Evolutionary conservation across 2,113 vertebrate species (phyloP).

Genomic region (Jacana jacana): DNA sequence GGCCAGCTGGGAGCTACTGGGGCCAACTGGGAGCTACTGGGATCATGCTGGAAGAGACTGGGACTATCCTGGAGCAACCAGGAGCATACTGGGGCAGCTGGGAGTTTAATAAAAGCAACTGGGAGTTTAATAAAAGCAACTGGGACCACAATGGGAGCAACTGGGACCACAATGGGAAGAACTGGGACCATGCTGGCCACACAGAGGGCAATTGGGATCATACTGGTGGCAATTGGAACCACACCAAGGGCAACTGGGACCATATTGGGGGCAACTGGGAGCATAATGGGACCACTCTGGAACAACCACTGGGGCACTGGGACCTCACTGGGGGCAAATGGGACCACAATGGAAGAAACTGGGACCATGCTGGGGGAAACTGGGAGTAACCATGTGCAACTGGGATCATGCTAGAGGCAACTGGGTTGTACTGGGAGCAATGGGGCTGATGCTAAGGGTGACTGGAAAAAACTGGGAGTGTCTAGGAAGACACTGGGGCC

Average conservation of each 20-base stretch:
- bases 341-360: too few relatives aligned
- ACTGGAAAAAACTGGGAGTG: not conserved
- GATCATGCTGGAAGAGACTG: not conserved
- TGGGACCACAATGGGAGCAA: not conserved
- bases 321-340: not conserved
- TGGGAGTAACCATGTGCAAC: too few relatives aligned
- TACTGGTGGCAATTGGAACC: not conserved
- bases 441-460: not conserved
- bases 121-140: too few relatives aligned
- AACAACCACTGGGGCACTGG: too few relatives aligned
- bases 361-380: too few relatives aligned
- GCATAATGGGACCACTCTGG: not conserved
- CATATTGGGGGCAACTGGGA: not conserved
- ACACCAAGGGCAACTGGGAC: too few relatives aligned
- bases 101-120: too few relatives aligned
- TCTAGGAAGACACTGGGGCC: not conserved
- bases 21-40: not conserved
- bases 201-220: not conserved
- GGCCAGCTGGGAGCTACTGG: too few relatives aligned
- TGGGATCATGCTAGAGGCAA: not conserved
- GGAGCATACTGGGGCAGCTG: too few relatives aligned
- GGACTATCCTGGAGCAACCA: too few relatives aligned
- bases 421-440: not conserved
- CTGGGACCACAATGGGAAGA: too few relatives aligned
- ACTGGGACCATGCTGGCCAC: not conserved